A percentile compares a stretch with the other conserved stretches of the same genome.
These are phyloP conservation scores for Ambastaia sidthimunki DNA, from an alignment of 2,797 vertebrate genomes.

Conservation along the genomic window DNA sequence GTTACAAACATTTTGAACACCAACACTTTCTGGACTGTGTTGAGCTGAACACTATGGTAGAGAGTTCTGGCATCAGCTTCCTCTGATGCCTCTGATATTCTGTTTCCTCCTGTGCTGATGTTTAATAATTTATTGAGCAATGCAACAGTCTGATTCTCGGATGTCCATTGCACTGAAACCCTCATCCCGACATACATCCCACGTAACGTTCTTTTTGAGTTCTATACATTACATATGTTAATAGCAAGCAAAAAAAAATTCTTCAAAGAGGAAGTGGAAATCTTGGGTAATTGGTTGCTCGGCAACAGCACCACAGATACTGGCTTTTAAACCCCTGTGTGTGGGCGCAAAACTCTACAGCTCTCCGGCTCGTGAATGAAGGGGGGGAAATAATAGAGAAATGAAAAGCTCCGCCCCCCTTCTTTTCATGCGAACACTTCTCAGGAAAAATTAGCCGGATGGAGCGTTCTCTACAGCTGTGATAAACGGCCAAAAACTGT, in stretches of 20 bases:
- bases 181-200: not conserved
- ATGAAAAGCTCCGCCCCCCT: constrained; percentile 28
- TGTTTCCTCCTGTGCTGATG: not conserved
- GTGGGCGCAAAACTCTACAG: constrained; percentile 52
- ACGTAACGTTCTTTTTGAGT: not conserved
- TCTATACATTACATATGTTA: not conserved
- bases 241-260: constrained; percentile 5
- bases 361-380: constrained; percentile 35
- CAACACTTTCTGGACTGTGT: not conserved
- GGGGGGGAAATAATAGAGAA: constrained; percentile 37
- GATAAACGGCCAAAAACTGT: constrained; percentile 19
- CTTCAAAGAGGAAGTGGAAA: constrained; percentile 58
- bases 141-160: not conserved
- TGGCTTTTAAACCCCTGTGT: constrained; percentile 48
- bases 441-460: constrained; percentile 46
- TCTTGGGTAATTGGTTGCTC: constrained; percentile 60
- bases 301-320: constrained; percentile 52
- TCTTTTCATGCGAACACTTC: constrained; percentile 45
- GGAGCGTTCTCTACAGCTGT: constrained; percentile 25
- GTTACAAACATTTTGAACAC: constrained; percentile 7
- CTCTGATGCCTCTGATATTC: not conserved
- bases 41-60: not conserved
- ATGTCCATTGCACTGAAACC: not conserved
- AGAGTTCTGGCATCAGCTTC: not conserved
- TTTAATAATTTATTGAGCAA: constrained; percentile 8